These are phyloP conservation scores for Hirundo rustica DNA, from an alignment of 2,797 vertebrate genomes.

Conservation along the genomic window DNA sequence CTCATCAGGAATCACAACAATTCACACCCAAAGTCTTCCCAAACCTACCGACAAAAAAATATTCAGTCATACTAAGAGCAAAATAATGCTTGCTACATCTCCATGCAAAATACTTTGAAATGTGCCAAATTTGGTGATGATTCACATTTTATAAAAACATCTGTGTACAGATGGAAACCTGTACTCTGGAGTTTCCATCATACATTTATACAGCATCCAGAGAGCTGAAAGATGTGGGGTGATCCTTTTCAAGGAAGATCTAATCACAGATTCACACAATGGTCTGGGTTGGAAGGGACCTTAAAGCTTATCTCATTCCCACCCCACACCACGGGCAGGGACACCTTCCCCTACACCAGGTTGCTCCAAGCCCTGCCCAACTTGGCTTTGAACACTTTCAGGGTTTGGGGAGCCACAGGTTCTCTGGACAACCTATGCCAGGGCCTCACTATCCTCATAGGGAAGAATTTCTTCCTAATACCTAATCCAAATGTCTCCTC, in stretches of 20 bases:
- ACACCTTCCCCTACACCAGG: neutral
- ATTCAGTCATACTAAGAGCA: neutral
- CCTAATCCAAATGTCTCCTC: neutral
- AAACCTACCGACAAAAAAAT: neutral
- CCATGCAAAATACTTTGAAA: neutral
- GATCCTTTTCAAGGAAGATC: neutral
- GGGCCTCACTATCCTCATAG: neutral
- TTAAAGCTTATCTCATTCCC: neutral
- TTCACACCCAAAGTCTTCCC: neutral
- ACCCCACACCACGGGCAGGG: too few relatives aligned
- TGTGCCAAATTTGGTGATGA: neutral
- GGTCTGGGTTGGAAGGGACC: neutral
- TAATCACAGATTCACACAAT: neutral
- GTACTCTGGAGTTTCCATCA: neutral
- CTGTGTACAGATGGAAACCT: neutral
- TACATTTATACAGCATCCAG: neutral
- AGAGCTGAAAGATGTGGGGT: neutral
- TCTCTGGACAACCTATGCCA: neutral
- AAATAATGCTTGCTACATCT: neutral
- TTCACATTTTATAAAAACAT: neutral
- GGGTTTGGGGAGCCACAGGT: neutral
- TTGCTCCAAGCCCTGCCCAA: rapidly evolving
- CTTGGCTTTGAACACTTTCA: neutral
- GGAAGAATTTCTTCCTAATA: neutral
- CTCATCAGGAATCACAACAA: neutral